A percentile compares a stretch with the other conserved stretches of the same genome.
Evolutionary conservation across 2,797 vertebrate genomes (phyloP).

Genomic region (Pitangus sulphuratus): DNA sequence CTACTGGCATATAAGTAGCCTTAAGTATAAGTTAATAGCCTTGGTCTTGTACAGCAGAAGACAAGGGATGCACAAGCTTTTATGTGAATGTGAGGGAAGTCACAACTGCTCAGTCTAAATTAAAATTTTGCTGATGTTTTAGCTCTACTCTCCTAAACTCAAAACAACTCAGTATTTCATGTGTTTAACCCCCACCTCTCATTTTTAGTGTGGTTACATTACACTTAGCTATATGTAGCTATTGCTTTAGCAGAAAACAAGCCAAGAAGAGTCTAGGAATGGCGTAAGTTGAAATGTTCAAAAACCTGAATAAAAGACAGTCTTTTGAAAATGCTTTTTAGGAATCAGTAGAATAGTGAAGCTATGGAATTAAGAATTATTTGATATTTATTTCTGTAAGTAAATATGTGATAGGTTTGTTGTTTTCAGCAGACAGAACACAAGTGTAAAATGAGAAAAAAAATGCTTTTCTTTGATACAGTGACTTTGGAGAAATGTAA

Average conservation of each 20-base stretch:
- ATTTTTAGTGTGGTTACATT: background rate
- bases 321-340: background rate
- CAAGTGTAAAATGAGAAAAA: background rate
- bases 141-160: background rate
- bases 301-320: background rate
- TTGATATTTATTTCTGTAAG: background rate
- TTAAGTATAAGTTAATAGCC: background rate
- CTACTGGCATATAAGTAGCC: too few species aligned
- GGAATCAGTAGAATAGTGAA: background rate
- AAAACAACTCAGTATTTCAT: background rate
- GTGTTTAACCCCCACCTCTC: background rate
- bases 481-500: background rate
- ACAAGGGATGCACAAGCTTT: background rate
- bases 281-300: background rate
- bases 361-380: background rate
- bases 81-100: background rate
- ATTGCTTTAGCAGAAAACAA: background rate
- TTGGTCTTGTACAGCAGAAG: background rate
- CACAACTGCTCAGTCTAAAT: background rate
- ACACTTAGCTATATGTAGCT: background rate
- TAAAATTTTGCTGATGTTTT: background rate
- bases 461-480: background rate
- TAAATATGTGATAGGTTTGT: background rate
- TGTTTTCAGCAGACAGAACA: background rate
- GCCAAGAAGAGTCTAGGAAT: background rate